A percentile compares a stretch with the other conserved stretches of the same genome.
These are phyloP conservation scores for Echinometra lucunter DNA, from an alignment of 53 echinoderm and acorn worm genomes.

Conservation along the genomic window DNA sequence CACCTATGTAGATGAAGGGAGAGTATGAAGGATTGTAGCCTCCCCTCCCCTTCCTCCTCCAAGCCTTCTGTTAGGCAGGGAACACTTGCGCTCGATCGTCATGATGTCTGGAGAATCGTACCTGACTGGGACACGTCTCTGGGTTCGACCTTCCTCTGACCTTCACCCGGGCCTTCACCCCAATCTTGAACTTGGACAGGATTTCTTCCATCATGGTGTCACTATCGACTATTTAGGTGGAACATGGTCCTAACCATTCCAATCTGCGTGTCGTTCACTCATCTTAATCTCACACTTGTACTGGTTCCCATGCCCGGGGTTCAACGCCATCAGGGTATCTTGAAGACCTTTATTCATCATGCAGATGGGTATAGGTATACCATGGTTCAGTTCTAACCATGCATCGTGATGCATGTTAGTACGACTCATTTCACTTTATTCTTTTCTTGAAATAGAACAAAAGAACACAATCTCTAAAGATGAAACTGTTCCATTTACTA, in stretches of 20 bases:
- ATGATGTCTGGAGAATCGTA: neutral
- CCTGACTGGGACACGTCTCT: conserved; percentile 38
- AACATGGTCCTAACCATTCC: neutral
- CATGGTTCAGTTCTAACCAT: neutral
- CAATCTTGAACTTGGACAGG: conserved; percentile 13
- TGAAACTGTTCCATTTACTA: too few species aligned
- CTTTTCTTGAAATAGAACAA: too few species aligned
- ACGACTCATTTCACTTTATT: too few species aligned
- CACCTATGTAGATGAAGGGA: neutral
- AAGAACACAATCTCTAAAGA: too few species aligned
- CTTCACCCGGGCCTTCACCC: conserved; percentile 27
- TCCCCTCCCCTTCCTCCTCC: too few species aligned
- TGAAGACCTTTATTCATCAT: neutral
- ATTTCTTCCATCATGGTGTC: conserved; percentile 17
- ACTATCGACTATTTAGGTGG: neutral
- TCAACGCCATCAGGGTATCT: neutral
- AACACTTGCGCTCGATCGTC: neutral
- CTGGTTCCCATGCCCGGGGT: neutral
- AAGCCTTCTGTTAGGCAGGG: neutral
- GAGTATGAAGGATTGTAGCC: neutral
- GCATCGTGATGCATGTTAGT: too few species aligned
- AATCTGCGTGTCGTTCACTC: neutral
- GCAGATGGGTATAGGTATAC: neutral
- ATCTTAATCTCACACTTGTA: neutral
- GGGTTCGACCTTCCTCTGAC: conserved; percentile 17